phyloP scores from a whole-genome alignment of 2,888 invertebrate species.

The Lissocephala sabroskyi region DNA sequence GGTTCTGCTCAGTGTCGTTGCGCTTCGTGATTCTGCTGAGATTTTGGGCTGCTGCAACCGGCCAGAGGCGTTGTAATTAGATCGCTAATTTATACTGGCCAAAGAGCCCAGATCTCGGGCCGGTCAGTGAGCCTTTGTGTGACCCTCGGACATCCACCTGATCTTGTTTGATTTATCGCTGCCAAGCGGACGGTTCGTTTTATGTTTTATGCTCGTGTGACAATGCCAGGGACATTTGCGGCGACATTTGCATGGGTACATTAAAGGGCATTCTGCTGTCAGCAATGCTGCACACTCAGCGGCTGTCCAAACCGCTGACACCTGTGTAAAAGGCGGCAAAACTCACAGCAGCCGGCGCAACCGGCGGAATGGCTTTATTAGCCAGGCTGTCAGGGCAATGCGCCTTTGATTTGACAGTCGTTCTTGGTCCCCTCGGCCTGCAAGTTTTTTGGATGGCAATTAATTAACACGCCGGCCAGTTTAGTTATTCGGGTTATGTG shows the following conservation, averaged over 20 bases:
- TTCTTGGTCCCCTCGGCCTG: too few species aligned
- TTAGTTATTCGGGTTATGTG: constrained; percentile 62
- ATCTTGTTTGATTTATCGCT: constrained; percentile 45
- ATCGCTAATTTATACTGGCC: constrained; percentile 61
- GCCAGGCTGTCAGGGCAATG: constrained; percentile 14
- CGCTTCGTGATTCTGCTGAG: constrained; percentile 56
- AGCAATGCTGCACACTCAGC: constrained; percentile 48
- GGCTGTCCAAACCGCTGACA: constrained; percentile 50
- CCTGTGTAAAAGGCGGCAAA: constrained; percentile 33
- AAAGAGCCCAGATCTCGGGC: too few species aligned
- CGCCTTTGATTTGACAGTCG: too few species aligned
- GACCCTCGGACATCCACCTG: constrained; percentile 11
- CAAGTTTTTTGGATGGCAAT: constrained; percentile 26
- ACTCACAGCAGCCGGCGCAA: too few species aligned
- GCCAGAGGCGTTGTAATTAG: constrained; percentile 37
- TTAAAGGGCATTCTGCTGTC: constrained; percentile 71
- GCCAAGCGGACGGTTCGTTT: constrained; percentile 55
- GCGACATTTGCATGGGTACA: constrained; percentile 49
- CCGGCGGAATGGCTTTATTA: constrained; percentile 31
- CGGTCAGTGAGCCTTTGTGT: background rate
- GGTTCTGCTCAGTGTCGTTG: constrained; percentile 50
- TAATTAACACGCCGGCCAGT: constrained; percentile 57
- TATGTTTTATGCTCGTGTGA: constrained; percentile 37
- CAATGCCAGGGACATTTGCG: background rate
- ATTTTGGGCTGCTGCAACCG: constrained; percentile 30